phyloP scores from a whole-genome alignment of 1,140 invertebrate species.

The Coptotermes formosanus region DNA sequence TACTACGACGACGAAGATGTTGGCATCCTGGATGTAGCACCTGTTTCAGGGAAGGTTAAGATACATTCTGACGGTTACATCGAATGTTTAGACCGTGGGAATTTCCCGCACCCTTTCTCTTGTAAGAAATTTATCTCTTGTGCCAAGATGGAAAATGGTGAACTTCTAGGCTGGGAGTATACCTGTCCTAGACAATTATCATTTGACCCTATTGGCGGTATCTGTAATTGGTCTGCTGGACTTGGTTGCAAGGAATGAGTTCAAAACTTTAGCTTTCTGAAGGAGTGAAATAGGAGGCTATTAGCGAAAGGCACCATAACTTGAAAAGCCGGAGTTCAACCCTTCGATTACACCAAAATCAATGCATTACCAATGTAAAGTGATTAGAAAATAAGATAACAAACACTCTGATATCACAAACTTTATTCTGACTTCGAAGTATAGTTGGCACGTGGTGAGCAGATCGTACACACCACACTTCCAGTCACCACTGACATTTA shows the following conservation, averaged over 20 bases:
- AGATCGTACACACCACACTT: too few relatives aligned
- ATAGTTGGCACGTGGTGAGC: too few relatives aligned
- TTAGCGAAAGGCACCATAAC: too few relatives aligned
- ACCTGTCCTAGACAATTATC: slow-evolving; percentile 79
- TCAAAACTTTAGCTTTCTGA: too few relatives aligned
- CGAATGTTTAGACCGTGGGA: slow-evolving; percentile 80
- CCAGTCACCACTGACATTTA: too few relatives aligned
- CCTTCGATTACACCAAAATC: too few relatives aligned
- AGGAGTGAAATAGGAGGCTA: too few relatives aligned
- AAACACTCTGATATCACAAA: too few relatives aligned
- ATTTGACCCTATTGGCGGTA: slow-evolving; percentile 84
- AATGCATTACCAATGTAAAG: too few relatives aligned
- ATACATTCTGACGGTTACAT: slow-evolving; percentile 61
- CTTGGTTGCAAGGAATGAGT: slow-evolving; percentile 65
- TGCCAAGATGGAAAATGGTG: slow-evolving; percentile 73
- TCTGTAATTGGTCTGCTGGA: slow-evolving; percentile 83
- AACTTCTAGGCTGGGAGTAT: slow-evolving; percentile 79
- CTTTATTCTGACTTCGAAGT: too few relatives aligned
- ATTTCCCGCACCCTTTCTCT: slow-evolving; percentile 82
- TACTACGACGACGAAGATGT: slow-evolving; percentile 68
- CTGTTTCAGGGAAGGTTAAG: slow-evolving; percentile 59
- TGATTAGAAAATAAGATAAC: too few relatives aligned
- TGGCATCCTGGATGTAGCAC: slow-evolving; percentile 51
- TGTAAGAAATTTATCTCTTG: slow-evolving; percentile 89
- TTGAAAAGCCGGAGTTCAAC: background rate